Percentiles rank a stretch among this genome's conserved stretches.
Conservation (phyloP, 1,140 invertebrate genomes). For the Paraescarpia echinospica region DNA sequence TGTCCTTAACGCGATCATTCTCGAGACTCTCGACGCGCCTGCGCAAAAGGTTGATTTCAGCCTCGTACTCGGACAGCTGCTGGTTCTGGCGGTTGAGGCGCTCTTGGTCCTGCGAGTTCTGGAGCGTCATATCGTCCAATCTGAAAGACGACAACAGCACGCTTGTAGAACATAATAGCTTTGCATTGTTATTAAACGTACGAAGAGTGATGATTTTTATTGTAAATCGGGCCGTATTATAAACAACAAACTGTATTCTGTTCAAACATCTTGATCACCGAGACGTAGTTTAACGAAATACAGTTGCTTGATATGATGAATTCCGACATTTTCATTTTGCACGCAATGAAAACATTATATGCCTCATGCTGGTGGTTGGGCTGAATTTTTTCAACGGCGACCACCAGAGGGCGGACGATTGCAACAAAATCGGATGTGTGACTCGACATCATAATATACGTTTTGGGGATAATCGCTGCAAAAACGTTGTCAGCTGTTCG, state of each 20-base stretch:
- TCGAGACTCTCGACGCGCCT: constrained; percentile 60
- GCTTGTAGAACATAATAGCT: not conserved
- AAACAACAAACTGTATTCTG: too few species aligned
- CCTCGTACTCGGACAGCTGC: constrained; percentile 61
- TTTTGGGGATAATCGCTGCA: too few species aligned
- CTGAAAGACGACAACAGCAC: constrained; percentile 39
- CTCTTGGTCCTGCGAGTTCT: constrained; percentile 57
- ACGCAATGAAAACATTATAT: too few species aligned
- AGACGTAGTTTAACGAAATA: too few species aligned
- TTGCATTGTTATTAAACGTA: not conserved
- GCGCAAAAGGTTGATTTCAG: constrained; percentile 61
- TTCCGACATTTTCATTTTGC: too few species aligned
- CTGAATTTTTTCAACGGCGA: not conserved
- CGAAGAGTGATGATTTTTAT: too few species aligned
- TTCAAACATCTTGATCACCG: too few species aligned
- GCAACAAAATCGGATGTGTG: too few species aligned
- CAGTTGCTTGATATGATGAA: too few species aligned
- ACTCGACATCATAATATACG: too few species aligned
- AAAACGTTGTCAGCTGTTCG: too few species aligned
- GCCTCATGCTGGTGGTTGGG: constrained; percentile 1
- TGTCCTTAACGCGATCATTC: constrained; percentile 56
- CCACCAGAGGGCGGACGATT: constrained; percentile 27
- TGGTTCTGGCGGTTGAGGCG: constrained; percentile 59
- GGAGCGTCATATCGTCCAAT: constrained; percentile 59
- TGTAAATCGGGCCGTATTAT: too few species aligned